These are phyloP conservation scores for Xestobium rufovillosum DNA, from an alignment of 2,888 invertebrate species.

Conservation along the genomic window DNA sequence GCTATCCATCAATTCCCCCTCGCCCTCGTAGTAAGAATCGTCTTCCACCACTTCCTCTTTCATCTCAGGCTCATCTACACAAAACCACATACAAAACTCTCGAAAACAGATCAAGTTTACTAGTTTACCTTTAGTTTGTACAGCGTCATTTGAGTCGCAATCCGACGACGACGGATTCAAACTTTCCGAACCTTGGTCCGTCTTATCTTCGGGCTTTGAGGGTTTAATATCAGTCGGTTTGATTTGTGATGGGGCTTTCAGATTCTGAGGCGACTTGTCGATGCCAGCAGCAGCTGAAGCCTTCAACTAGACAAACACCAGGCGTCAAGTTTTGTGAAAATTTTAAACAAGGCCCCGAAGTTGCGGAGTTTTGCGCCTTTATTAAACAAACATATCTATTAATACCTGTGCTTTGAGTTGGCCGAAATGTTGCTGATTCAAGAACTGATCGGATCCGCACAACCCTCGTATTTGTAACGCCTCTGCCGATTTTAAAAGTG, in stretches of 20 bases:
- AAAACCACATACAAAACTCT: constrained; percentile 1
- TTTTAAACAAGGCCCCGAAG: too few relatives aligned
- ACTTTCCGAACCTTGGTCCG: constrained; percentile 31
- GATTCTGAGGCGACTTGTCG: neutral
- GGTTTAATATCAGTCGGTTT: constrained; percentile 25
- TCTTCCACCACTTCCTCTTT: constrained; percentile 37
- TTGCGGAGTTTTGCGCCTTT: too few relatives aligned
- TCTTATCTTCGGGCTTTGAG: constrained; percentile 35
- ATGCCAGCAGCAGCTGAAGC: neutral
- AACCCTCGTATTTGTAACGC: constrained; percentile 73
- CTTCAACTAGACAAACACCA: too few relatives aligned
- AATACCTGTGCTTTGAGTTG: constrained; percentile 32
- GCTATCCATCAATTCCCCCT: constrained; percentile 41
- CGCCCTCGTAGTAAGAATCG: constrained; percentile 39
- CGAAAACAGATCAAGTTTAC: neutral
- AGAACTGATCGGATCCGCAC: constrained; percentile 42
- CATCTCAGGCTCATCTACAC: constrained; percentile 19
- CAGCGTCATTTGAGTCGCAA: constrained; percentile 39
- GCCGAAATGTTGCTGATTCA: constrained; percentile 40
- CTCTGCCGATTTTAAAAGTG: constrained; percentile 75
- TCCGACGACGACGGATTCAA: constrained; percentile 39
- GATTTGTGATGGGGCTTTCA: constrained; percentile 4
- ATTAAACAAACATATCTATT: too few relatives aligned
- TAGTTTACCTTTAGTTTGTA: constrained; percentile 31
- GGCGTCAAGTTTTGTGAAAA: too few relatives aligned